phyloP scores from a whole-genome alignment of 2,888 invertebrate genomes.

The Eutolmus rufibarbis region DNA sequence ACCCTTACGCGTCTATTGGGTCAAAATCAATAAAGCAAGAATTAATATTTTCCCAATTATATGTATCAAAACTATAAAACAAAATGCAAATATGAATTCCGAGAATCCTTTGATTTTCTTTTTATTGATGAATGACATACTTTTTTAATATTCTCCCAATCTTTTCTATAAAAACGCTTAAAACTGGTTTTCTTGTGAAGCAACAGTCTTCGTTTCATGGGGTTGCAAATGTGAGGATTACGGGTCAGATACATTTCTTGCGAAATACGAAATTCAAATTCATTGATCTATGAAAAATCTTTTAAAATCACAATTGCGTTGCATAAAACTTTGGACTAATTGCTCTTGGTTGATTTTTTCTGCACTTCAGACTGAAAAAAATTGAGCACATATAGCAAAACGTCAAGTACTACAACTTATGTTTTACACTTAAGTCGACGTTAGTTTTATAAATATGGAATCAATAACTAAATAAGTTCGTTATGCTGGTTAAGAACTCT shows the following conservation, averaged over 20 bases:
- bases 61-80: too few relatives aligned
- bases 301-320: background rate
- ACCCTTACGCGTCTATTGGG: too few relatives aligned
- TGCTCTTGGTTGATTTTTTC: background rate
- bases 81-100: too few relatives aligned
- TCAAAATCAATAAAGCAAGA: too few relatives aligned
- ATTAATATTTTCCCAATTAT: too few relatives aligned
- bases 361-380: background rate
- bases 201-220: too few relatives aligned
- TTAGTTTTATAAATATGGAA: background rate
- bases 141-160: too few relatives aligned
- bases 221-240: background rate
- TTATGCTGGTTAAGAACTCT: background rate
- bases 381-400: background rate
- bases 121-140: too few relatives aligned
- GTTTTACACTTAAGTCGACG: background rate
- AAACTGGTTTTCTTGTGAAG: too few relatives aligned
- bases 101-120: too few relatives aligned
- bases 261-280: background rate
- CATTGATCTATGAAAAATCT: background rate
- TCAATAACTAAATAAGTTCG: background rate
- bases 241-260: background rate
- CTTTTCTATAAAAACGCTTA: too few relatives aligned
- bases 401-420: background rate
- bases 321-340: background rate